Evolutionary conservation across 30 jellyfish, hydroid and myxozoan genomes (phyloP).

Genomic region (Rhopilema esculentum): DNA sequence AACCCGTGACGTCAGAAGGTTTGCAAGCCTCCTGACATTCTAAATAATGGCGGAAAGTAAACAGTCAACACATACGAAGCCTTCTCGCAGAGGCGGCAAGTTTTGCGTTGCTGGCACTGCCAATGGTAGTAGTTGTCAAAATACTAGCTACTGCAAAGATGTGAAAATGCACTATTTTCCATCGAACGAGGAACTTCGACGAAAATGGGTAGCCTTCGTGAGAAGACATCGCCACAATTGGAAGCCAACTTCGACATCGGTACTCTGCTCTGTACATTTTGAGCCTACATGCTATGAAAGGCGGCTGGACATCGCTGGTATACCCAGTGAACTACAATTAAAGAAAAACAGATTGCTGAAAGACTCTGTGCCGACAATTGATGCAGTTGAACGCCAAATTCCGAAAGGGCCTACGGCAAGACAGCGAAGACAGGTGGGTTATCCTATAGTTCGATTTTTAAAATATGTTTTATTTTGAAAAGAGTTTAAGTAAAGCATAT

Average conservation of each 20-base stretch:
- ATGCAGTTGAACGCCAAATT: too few relatives aligned
- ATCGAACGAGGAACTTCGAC: background rate
- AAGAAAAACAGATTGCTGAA: background rate
- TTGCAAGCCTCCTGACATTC: background rate
- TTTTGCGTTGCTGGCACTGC: conserved; percentile 15
- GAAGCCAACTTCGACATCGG: background rate
- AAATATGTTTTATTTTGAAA: background rate
- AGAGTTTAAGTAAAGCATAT: background rate
- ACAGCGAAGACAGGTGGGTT: too few relatives aligned
- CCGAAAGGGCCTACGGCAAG: too few relatives aligned
- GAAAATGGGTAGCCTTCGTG: conserved; percentile 3
- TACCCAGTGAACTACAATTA: background rate
- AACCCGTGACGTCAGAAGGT: conserved; percentile 11
- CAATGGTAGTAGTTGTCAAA: background rate
- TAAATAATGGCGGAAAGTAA: too few relatives aligned
- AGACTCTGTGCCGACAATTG: background rate
- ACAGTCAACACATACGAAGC: background rate
- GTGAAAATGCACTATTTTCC: conserved; percentile 4
- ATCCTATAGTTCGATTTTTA: too few relatives aligned
- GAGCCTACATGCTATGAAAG: too few relatives aligned
- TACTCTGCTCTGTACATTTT: conserved; percentile 1
- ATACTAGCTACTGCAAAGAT: background rate
- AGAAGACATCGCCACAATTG: conserved; percentile 14
- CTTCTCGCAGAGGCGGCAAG: conserved; percentile 3
- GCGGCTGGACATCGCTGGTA: conserved; percentile 7